These are phyloP conservation scores for Tretioscincus oriximinensis DNA, from an alignment of 2,113 vertebrate genomes.

Conservation along the genomic window DNA sequence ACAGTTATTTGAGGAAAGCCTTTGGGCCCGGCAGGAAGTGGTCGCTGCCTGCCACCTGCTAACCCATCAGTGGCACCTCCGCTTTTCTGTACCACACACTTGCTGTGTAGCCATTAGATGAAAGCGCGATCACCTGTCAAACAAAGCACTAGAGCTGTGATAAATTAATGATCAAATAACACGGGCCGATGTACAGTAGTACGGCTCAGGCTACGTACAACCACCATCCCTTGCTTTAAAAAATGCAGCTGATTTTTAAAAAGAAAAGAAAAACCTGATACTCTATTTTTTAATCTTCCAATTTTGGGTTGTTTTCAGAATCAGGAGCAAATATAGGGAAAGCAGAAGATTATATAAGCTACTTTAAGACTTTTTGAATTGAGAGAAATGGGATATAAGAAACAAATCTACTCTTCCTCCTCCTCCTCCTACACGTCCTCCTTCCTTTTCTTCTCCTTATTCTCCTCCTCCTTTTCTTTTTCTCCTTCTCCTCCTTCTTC, in stretches of 20 bases:
- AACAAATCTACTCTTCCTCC: no score
- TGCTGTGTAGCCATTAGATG: constrained; percentile 84
- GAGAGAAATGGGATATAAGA: no score
- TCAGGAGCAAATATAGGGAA: no score
- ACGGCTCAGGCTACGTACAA: constrained; percentile 81
- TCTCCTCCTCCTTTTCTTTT: no score
- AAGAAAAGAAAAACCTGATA: constrained; percentile 79
- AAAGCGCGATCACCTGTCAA: constrained; percentile 93
- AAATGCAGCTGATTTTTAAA: constrained; percentile 86
- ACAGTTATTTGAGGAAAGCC: constrained; percentile 70
- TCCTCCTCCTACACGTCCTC: no score
- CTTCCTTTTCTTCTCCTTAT: no score
- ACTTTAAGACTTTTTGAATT: no score
- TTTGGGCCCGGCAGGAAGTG: constrained; percentile 71
- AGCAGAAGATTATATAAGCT: no score
- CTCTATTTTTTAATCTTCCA: constrained; percentile 49
- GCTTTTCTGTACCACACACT: constrained; percentile 71
- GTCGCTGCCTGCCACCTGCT: constrained; percentile 67
- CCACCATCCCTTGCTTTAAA: constrained; percentile 75
- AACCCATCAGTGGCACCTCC: constrained; percentile 62
- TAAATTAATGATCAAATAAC: constrained; percentile 98
- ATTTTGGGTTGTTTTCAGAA: constrained; percentile 44
- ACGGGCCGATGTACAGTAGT: constrained; percentile 83
- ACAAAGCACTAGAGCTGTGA: constrained; percentile 95
- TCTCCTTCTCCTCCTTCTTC: no score